Evolutionary conservation across 2,888 invertebrate species (phyloP).

Genomic region (Aquatica leii): DNA sequence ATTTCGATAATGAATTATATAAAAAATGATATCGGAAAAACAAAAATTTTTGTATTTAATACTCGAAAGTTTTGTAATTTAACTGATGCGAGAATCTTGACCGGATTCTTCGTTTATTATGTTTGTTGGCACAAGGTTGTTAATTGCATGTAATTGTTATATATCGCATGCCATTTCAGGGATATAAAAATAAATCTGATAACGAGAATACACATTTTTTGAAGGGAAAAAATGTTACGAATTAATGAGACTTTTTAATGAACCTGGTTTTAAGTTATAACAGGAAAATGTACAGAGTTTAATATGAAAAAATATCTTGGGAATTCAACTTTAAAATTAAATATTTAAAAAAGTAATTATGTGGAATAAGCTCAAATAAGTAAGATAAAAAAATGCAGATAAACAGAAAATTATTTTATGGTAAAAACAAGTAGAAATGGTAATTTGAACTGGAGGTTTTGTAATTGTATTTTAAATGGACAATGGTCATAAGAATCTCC

Average conservation of each 20-base stretch:
- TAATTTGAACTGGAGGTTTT: background rate
- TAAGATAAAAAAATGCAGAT: slow-evolving; percentile 10
- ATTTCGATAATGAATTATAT: too few species aligned
- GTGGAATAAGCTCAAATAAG: background rate
- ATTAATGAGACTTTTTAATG: slow-evolving; percentile 14
- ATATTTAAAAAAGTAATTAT: slow-evolving; percentile 13
- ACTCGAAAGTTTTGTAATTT: slow-evolving; percentile 5
- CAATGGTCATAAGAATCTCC: too few species aligned
- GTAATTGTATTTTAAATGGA: too few species aligned
- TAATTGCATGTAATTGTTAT: slow-evolving; percentile 5
- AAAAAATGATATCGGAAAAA: too few species aligned
- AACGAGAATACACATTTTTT: background rate
- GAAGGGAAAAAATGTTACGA: slow-evolving; percentile 7
- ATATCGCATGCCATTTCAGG: too few species aligned
- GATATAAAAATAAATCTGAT: too few species aligned
- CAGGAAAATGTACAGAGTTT: slow-evolving; percentile 8
- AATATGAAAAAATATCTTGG: slow-evolving; percentile 12
- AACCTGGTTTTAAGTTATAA: slow-evolving; percentile 6
- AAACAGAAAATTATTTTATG: slow-evolving; percentile 9
- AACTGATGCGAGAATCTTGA: slow-evolving; percentile 12
- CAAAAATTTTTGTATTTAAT: too few species aligned
- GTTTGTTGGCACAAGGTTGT: slow-evolving; percentile 15
- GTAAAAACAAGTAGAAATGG: slow-evolving; percentile 4
- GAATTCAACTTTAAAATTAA: slow-evolving; percentile 12
- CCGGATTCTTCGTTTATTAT: slow-evolving; percentile 8